These are phyloP conservation scores for Margarornis squamiger DNA, from an alignment of 2,797 vertebrate genomes.

Conservation along the genomic window DNA sequence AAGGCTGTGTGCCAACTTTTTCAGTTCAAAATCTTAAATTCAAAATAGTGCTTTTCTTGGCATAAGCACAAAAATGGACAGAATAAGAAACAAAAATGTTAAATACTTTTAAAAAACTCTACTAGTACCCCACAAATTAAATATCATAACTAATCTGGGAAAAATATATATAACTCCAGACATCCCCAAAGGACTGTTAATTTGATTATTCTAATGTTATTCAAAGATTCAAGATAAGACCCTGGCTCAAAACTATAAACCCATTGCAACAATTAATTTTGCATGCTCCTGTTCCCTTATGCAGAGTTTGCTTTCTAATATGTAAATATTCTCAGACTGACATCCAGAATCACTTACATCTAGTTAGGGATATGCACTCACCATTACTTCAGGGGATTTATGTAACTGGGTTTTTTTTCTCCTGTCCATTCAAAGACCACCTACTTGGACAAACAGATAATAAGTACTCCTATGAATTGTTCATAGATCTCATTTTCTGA, in stretches of 20 bases:
- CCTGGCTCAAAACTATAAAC: background rate
- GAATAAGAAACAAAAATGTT: background rate
- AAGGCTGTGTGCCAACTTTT: background rate
- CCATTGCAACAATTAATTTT: background rate
- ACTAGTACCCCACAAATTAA: background rate
- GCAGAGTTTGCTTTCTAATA: background rate
- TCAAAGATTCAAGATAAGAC: background rate
- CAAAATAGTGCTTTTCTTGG: background rate
- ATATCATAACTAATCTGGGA: background rate
- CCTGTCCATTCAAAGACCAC: background rate
- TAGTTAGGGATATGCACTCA: background rate
- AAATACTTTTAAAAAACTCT: background rate
- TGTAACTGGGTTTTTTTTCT: rapidly evolving
- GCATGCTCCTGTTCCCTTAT: background rate
- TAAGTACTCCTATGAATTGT: background rate
- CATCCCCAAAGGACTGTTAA: background rate
- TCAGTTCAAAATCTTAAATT: background rate
- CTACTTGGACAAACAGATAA: background rate
- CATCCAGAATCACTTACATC: background rate
- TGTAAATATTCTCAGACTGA: background rate
- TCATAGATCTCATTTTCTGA: background rate
- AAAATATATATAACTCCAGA: background rate
- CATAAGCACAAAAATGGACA: background rate
- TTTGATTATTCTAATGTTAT: background rate
- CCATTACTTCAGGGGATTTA: background rate